Conservation (phyloP, 92 coral and sea anemone species). For the Heteractis magnifica region DNA sequence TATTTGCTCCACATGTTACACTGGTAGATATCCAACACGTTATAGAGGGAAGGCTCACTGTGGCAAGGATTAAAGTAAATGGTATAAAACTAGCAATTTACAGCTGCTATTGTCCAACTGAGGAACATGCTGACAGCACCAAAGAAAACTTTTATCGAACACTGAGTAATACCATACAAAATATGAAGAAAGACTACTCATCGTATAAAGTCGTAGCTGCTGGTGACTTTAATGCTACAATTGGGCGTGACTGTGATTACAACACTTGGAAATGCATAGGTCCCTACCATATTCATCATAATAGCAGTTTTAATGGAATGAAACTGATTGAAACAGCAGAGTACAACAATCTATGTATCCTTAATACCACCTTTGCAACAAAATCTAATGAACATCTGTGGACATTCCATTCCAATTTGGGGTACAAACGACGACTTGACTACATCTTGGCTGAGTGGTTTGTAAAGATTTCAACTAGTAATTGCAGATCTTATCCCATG, state of each 20-base stretch:
- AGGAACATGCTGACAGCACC: too few relatives aligned
- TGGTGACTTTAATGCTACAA: not conserved
- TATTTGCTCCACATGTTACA: too few relatives aligned
- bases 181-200: too few relatives aligned
- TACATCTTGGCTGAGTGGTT: conserved; percentile 36
- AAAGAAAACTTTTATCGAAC: too few relatives aligned
- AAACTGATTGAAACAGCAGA: conserved; percentile 15
- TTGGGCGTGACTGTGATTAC: not conserved
- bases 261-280: not conserved
- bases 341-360: not conserved
- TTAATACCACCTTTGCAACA: not conserved
- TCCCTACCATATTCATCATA: too few relatives aligned
- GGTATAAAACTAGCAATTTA: too few relatives aligned
- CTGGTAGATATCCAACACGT: too few relatives aligned
- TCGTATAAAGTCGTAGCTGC: too few relatives aligned
- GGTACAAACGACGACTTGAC: conserved; percentile 32
- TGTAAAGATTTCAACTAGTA: conserved; percentile 8
- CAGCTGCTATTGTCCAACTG: too few relatives aligned
- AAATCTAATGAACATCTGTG: conserved; percentile 30
- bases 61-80: too few relatives aligned
- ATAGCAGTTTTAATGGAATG: conserved; percentile 9
- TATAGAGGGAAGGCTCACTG: too few relatives aligned
- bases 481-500: conserved; percentile 32
- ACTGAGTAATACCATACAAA: too few relatives aligned
- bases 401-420: conserved; percentile 34